Evolutionary conservation across 2,888 invertebrate genomes (phyloP), one percentile per base, ranked within the genome.

Genomic region (Andrena minutula): DNA sequence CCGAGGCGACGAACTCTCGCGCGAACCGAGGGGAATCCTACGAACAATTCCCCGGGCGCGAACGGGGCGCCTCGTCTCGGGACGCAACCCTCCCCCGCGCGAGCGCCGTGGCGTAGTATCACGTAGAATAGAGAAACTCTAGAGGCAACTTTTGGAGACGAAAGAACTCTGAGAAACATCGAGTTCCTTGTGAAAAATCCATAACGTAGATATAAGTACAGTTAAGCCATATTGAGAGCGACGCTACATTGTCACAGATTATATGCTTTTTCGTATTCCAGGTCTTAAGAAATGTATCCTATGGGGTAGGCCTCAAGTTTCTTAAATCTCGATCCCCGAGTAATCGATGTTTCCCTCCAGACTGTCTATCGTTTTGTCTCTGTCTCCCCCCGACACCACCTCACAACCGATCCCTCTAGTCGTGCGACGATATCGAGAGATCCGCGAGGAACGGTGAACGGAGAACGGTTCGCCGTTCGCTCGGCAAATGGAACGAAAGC

Each of bases 201-300:
- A 69, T 23, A 73, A 10, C 32, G 16, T 76, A 82, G 68, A 61
- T 32, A 58, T 75, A 84, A 80, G 76, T 82, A 69, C 56, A 65
- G 32, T 51, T 75, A 78, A 60, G 78, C 56, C 58, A 16, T 8
- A 77, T 60, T 75, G 71, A 77, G 78, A 70, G 56, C 76, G 73
- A 79, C 68, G 85, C 84, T 87, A 89, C 87, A 91, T 89, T 91
- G 78, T 90, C 89, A 89, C 89, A 88, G 91, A 92, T 90, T 92
- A 89, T 89, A 89, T 92, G 88, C 89, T 92, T 91, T 92, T 92
- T 92, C 90, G 91, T 81, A 92, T 92, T 92, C 87, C 92, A 92
- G 92, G 92, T 92, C 91, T 92, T 91, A 91, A 92, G 91, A 92
- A 92, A 93, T 92, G 86, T 91, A 89, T 93, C 87, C 90, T 92